Evolutionary conservation across 2,888 invertebrate species (phyloP), one percentile per base, ranked within the genome.

Genomic region (Caenorhabditis macrosperma): DNA sequence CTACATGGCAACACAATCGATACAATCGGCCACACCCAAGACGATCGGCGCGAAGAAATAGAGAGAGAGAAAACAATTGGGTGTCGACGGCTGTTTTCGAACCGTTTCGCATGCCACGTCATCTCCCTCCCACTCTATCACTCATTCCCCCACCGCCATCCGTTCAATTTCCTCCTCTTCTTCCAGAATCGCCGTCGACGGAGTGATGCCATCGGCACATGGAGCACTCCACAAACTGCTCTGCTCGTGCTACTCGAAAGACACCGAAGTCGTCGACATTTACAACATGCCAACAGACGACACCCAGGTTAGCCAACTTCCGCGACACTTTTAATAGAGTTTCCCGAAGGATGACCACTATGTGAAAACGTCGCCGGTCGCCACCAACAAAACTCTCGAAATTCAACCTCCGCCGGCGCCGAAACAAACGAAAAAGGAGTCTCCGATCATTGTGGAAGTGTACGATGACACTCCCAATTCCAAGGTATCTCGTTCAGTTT

Each of bases 191-290:
- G 78, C 78, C 26, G 30, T 33, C n/a, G 72, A 72, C 72, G 78
- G 78, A 74, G 78, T 78, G 59, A 81, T 81, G 81, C 81, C 81
- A 10, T 81, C 81, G 6, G 66, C 81, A 2, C 77, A 81, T 15
- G 74, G 77, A 57, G 68, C 78, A 22, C 67, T 81, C 9, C 77
- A 78, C 44, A 81, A 81, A 66, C 55, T 81, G 1, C 54, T 81
- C 3, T 81, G 81, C 52, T 72, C 72, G 15, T 81, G 81, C 28
- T 81, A 81, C 28, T 75, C 75, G 28, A 76, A 71, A 38, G 57
- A 75, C 46, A 67, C 71, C 6, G 76, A 80, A 24, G 71, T 76
- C 10, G 41, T 63, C 9, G 77, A 77, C n/a, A 44, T 69, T 17
- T 50, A 75, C 22, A 60, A 60, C 41, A 60, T 20, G 12, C 20